These are phyloP conservation scores for Plectrocnemia conspersa DNA, from an alignment of 1,140 invertebrate genomes.

Conservation along the genomic window DNA sequence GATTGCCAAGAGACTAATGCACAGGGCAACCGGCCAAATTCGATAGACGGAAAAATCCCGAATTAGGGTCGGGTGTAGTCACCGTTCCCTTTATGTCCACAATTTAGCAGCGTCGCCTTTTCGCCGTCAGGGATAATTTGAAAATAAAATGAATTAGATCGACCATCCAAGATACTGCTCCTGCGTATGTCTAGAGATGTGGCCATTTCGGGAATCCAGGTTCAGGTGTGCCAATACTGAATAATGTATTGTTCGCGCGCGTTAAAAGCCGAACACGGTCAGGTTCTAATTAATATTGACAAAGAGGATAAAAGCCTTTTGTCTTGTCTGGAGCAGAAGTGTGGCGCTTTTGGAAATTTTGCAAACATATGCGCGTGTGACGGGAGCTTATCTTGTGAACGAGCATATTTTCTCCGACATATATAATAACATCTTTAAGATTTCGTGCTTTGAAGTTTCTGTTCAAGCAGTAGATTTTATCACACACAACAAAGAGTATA, in stretches of 20 bases:
- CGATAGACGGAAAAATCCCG: slow-evolving; percentile 18
- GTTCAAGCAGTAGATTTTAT: too few species aligned
- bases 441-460: too few species aligned
- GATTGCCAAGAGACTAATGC: slow-evolving; percentile 16
- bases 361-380: too few species aligned
- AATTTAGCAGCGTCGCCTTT: background rate
- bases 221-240: slow-evolving; percentile 33
- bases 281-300: slow-evolving; percentile 33
- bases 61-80: slow-evolving; percentile 3
- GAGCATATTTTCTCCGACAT: too few species aligned
- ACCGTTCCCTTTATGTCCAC: slow-evolving; percentile 1
- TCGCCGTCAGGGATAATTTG: background rate
- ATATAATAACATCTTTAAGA: too few species aligned
- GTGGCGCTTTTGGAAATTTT: background rate
- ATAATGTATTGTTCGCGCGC: slow-evolving; percentile 31
- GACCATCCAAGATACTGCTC: background rate
- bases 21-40: slow-evolving; percentile 15
- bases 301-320: slow-evolving; percentile 22
- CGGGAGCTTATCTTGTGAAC: too few species aligned
- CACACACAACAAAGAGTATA: too few species aligned
- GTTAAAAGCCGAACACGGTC: slow-evolving; percentile 23
- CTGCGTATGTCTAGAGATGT: background rate
- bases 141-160: slow-evolving; percentile 1
- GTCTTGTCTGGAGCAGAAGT: slow-evolving; percentile 3
- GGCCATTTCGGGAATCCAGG: slow-evolving; percentile 16